Evolutionary conservation across 2,888 invertebrate species (phyloP).

Genomic region (Ochlodes sylvanus): DNA sequence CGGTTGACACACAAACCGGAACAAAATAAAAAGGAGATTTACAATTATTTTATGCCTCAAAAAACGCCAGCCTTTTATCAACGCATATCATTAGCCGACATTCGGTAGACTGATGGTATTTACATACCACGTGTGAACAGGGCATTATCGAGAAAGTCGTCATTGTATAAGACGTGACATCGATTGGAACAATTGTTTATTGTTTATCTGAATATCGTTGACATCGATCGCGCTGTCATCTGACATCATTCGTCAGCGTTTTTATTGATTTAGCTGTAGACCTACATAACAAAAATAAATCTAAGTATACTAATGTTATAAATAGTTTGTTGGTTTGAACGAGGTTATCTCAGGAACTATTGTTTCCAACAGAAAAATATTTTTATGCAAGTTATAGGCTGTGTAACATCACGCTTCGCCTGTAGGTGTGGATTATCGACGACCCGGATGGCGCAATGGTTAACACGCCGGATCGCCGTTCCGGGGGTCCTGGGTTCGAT

Average conservation of each 20-base stretch:
- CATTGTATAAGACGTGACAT: conserved; percentile 27
- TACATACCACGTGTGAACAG: conserved; percentile 27
- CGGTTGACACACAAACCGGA: conserved; percentile 28
- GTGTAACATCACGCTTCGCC: too few relatives aligned
- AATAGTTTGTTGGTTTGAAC: too few relatives aligned
- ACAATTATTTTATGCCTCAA: conserved; percentile 14
- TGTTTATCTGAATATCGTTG: conserved; percentile 7
- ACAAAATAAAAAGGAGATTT: conserved; percentile 11
- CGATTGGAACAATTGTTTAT: conserved; percentile 16
- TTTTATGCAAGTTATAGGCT: too few relatives aligned
- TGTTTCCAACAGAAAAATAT: too few relatives aligned
- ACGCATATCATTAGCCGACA: conserved; percentile 31
- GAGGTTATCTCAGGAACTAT: too few relatives aligned
- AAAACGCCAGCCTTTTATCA: conserved; percentile 30
- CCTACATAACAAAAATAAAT: too few relatives aligned
- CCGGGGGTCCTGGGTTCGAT: too few relatives aligned
- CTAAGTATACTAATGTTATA: too few relatives aligned
- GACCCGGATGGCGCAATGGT: too few relatives aligned
- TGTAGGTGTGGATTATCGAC: too few relatives aligned
- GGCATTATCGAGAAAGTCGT: conserved; percentile 31
- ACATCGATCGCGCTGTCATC: not conserved
- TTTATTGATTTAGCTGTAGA: too few relatives aligned
- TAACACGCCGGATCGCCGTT: too few relatives aligned
- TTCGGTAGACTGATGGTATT: conserved; percentile 38
- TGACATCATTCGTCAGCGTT: not conserved